Evolutionary conservation across 2,797 vertebrate species (phyloP).

Genomic region (Lagodon rhomboides): DNA sequence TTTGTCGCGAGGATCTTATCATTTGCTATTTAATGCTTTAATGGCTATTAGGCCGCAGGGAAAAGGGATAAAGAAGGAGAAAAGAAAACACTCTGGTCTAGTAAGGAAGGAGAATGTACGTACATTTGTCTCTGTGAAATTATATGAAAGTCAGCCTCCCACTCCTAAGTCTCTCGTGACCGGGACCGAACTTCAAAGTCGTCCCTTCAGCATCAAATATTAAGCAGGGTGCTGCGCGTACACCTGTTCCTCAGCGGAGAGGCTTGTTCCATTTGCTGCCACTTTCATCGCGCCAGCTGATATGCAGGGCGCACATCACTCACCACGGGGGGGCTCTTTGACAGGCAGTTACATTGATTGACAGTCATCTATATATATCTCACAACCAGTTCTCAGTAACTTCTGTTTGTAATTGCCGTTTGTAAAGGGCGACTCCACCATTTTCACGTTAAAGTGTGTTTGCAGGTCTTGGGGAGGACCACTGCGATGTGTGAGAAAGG

Average conservation of each 20-base stretch:
- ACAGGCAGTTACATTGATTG: constrained; percentile 9
- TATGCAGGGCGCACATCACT: constrained; percentile 15
- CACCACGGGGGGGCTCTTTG: neutral
- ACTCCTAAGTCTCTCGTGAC: constrained; percentile 40
- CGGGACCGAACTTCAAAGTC: constrained; percentile 75
- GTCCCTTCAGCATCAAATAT: constrained; percentile 77
- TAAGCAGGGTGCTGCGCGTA: constrained; percentile 69
- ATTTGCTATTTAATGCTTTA: constrained; percentile 56
- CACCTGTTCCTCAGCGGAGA: constrained; percentile 74
- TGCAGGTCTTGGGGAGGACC: too few species aligned
- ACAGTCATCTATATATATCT: constrained; percentile 14
- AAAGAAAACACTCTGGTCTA: constrained; percentile 20
- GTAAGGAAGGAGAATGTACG: constrained; percentile 1
- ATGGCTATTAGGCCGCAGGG: constrained; percentile 21
- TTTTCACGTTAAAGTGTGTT: too few species aligned
- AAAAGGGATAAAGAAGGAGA: neutral
- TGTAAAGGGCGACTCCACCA: too few species aligned
- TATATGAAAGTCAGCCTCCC: constrained; percentile 24
- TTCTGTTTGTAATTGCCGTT: neutral
- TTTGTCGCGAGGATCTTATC: constrained; percentile 67
- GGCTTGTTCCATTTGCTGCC: constrained; percentile 54
- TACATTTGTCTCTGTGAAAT: constrained; percentile 25
- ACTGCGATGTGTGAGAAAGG: too few species aligned
- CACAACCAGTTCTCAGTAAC: neutral
- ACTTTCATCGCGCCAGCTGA: constrained; percentile 61